Base-by-base conservation (phyloP, 2,888 invertebrate species). In the Catocala fraxini region DNA sequence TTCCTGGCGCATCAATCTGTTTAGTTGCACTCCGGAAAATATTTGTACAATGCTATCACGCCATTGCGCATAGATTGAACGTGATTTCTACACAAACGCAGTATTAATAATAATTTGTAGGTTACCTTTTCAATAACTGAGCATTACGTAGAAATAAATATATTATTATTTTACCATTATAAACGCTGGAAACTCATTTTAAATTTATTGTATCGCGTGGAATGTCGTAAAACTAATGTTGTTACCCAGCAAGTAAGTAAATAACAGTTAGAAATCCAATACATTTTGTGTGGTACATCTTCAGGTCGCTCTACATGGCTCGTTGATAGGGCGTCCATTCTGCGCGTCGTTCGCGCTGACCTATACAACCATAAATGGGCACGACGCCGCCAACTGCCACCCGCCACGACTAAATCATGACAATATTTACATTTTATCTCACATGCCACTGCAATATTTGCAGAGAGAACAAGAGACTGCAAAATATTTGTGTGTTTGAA, bases 331-430 rank as follows among this genome's bases (percentile, higher is more conserved):
- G 80, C 79, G 80, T 73, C 63, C 72, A 77, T 68, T 70, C 70
- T 75, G 75, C 77, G 75, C 71, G 77, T 71, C 75, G 78, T 73
- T 75, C 72, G 79, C 72, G 77, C 75, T 87, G 86, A 89, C 89
- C 89, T 84, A 83, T 77, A 82, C 84, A 56, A 49, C 91, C 90
- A 79, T 89, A 91, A 81, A 92, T 87, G 91, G 92, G 59, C 76
- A 86, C 82, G 83, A 84, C 83, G 84, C 84, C 83, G 86, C 80
- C 85, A 76, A 80, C 85, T 80, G 80, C 80, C 83, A 81, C 79
- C 81, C 79, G 85, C 78, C 81, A 79, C 85, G 81, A 80, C 83
- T 83, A 88, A 88, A 88, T 87, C 87, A 87, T 86, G 82, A 81
- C 83, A 86, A 85, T 88, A 88, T 90, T 90, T 86, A 88, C 84